Base-by-base conservation (phyloP, 2,888 invertebrate genomes). In the Tinea pellionella region DNA sequence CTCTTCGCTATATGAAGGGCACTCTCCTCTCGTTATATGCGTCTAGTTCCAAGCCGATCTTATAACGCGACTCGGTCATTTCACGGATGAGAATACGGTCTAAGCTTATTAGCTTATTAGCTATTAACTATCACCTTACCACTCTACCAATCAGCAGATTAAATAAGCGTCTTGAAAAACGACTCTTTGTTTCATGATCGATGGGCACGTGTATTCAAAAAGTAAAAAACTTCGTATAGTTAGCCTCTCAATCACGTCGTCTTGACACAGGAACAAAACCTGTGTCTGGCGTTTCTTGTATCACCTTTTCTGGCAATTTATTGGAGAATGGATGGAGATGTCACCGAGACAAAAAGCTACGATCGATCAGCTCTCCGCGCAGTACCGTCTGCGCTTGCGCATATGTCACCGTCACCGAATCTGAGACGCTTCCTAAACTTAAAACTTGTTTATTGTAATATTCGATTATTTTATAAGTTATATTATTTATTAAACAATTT, bases 331-430 rank as follows among this genome's bases (percentile, higher is more conserved):
- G 78, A 87, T 87, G 78, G 79, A 86, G 82, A 81, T 69, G 87
- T 87, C 87, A 82, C 65, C 75, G 72, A 73, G 72, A 85, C 83
- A 86, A 86, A 86, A 86, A 86, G 80, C 79, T 73, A 72, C 80
- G 78, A 87, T 87, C 80, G 77, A 83, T 87, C 85, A 85, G 62
- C 75, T 78, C 76, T 61, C 43, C 71, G 24, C 6, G 24, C 6
- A 2, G 24, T 6, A 6, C 63, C 73, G 76, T 78, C 77, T 74
- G 68, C 74, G 79, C 80, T 47, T 58, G 61, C 62, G 77, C 75
- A 77, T 71, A 69, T 73, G 70, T 73, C 71, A 68, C 69, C 61
- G 63, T 18, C 18, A 51, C 15, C 15, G 15, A 51, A 41, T 41
- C 24, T 6, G 24, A 16, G 32, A 63, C 60, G 63, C 61, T 61